A percentile compares a stretch with the other conserved stretches of the same genome.
These are phyloP conservation scores for Mandrillus leucophaeus DNA, from an alignment of 2,113 vertebrate genomes.

Conservation along the genomic window DNA sequence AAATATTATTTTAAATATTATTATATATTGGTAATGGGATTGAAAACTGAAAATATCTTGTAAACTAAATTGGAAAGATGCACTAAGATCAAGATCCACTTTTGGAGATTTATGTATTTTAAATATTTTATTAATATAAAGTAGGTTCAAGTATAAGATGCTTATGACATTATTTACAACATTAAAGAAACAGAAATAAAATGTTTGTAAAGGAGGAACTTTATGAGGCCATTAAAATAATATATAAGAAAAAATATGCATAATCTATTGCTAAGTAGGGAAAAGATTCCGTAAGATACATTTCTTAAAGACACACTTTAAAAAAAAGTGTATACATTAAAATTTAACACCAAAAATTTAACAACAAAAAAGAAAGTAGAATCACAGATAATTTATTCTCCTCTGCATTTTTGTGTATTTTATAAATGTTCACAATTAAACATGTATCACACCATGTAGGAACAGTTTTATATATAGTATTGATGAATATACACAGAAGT, in stretches of 20 bases:
- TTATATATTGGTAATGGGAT: not conserved
- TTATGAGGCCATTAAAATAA: not conserved
- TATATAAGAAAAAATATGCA: not conserved
- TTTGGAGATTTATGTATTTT: not conserved
- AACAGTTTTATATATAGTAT: not conserved
- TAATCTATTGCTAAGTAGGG: not conserved
- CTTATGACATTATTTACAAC: not conserved
- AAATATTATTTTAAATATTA: slow-evolving; percentile 16
- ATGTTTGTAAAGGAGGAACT: not conserved
- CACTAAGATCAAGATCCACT: not conserved
- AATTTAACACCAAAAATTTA: not conserved
- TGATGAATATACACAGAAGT: not conserved
- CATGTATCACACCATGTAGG: not conserved
- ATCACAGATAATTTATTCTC: not conserved
- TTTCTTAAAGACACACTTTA: not conserved
- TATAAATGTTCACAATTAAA: not conserved
- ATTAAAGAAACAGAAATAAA: not conserved
- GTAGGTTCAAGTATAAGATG: not conserved
- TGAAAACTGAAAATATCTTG: not conserved
- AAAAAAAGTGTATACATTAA: not conserved
- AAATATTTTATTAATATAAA: not conserved
- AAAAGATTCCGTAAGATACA: not conserved
- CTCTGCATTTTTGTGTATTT: not conserved
- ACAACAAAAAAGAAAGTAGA: not conserved
- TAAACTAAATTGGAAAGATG: not conserved